Base-by-base conservation (phyloP, 1,140 invertebrate species). In the Pemphigus obesinymphae region DNA sequence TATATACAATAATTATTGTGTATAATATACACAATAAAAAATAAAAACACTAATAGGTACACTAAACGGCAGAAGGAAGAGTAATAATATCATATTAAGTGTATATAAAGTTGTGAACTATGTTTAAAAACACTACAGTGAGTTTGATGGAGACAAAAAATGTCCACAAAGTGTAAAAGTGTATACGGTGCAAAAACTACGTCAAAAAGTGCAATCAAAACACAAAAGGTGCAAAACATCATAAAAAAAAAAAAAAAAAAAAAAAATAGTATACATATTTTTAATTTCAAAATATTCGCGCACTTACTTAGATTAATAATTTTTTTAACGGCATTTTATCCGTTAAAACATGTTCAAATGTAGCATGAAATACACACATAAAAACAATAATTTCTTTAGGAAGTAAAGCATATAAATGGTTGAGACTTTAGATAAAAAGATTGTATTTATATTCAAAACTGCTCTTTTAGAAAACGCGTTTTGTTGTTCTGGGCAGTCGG, bases 321-420 rank as follows among this genome's bases (percentile, higher is more conserved):
- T 50, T 76, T 68, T 48, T 61, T 80, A 80, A 45, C 50, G 37
- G 29, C 15, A 80, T 80, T 80, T 29, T 45, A 50, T 80, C 34
- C 40, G 63, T 61, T 63, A 68, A 76, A 81, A 55, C 43, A 50
- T 82, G 68, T 83, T 84, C 70, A 31, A 50, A 73, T 50, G 70
- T 83, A 80, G 84, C 84, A 85, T 84, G 84, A 78, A 85, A 85
- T 66, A 81, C 61, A 81, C 61, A 81, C 17, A 81, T 50, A 45
- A 68, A 81, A 63, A 81, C 37, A 23, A 40, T 34, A 45, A 43
- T 58, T 78, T 78, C 55, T 58, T 37, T 73, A 73, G n/a, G n/a
- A 75, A 48, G 17, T 5, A 3, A 40, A 53, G 29, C 58, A 55
- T 29, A 78, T 37, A 26, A 40, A 58, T 23, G 34, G 34, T n/a